phyloP scores from a whole-genome alignment of 2,797 vertebrate species.

The Tiaroga cobitis region DNA sequence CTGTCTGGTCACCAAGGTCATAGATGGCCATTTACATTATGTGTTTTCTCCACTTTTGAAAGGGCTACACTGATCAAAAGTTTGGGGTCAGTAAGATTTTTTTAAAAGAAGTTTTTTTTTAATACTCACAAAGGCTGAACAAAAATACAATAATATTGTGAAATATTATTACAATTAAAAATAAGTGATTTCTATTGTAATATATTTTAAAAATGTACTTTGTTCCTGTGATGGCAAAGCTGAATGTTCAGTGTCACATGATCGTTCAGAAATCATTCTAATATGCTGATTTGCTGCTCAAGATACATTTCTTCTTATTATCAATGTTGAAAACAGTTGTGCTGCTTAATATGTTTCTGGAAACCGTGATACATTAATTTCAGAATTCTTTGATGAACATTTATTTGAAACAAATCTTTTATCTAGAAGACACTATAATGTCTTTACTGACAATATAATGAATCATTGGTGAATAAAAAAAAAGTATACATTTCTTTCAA shows the following conservation, averaged over 20 bases:
- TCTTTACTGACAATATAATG: not conserved
- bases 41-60: not conserved
- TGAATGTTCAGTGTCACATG: not conserved
- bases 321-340: not conserved
- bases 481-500: not conserved
- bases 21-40: slow-evolving; percentile 13
- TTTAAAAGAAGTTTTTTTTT: fast-evolving
- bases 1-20: slow-evolving; percentile 5
- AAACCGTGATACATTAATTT: not conserved
- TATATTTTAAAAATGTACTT: not conserved
- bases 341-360: too few relatives aligned
- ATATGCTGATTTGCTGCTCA: not conserved
- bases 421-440: not conserved
- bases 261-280: not conserved
- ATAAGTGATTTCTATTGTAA: not conserved
- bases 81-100: not conserved
- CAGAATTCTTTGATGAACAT: not conserved
- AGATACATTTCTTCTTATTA: not conserved
- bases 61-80: not conserved
- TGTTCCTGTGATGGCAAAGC: not conserved
- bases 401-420: too few relatives aligned
- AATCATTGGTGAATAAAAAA: not conserved
- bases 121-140: not conserved
- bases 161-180: not conserved
- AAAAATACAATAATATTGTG: not conserved